A percentile compares a stretch with the other conserved stretches of the same genome.
Conservation (phyloP, 2,113 vertebrate species). For the Mola mola region DNA sequence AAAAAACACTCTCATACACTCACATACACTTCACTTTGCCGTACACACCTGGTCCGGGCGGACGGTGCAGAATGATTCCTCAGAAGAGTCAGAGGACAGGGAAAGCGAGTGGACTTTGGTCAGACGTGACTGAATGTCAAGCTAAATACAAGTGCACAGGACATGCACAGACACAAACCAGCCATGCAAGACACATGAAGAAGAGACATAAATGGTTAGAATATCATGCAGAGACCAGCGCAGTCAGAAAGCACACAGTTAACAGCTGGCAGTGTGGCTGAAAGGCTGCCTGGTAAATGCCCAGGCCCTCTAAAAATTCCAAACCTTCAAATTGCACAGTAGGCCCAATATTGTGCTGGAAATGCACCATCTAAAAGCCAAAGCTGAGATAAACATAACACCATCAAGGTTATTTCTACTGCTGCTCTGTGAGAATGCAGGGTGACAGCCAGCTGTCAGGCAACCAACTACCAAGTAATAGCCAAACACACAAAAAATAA, state of each 20-base stretch:
- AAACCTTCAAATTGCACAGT: no score
- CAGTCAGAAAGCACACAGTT: background rate
- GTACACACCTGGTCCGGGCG: slow-evolving; percentile 86
- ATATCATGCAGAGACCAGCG: background rate
- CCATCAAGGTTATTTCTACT: background rate
- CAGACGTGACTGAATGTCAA: slow-evolving; percentile 81
- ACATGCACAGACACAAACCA: slow-evolving; percentile 10
- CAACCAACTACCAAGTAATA: slow-evolving; percentile 8
- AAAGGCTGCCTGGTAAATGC: background rate
- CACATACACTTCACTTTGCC: background rate
- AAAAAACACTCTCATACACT: background rate
- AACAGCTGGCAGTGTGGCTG: no score
- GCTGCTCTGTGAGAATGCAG: background rate
- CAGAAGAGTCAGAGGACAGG: slow-evolving; percentile 87
- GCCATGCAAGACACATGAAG: slow-evolving; percentile 50
- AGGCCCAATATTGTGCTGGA: no score
- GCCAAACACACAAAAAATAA: slow-evolving; percentile 1
- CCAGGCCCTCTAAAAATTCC: no score
- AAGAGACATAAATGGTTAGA: slow-evolving; percentile 24
- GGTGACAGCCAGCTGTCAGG: slow-evolving; percentile 1
- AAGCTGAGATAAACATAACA: background rate
- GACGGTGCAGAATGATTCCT: slow-evolving; percentile 89
- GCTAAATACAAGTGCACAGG: slow-evolving; percentile 70
- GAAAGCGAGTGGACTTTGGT: slow-evolving; percentile 91
- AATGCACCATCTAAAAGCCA: background rate